Conservation (phyloP, 2,888 invertebrate species). For the Yponomeuta malinellus region DNA sequence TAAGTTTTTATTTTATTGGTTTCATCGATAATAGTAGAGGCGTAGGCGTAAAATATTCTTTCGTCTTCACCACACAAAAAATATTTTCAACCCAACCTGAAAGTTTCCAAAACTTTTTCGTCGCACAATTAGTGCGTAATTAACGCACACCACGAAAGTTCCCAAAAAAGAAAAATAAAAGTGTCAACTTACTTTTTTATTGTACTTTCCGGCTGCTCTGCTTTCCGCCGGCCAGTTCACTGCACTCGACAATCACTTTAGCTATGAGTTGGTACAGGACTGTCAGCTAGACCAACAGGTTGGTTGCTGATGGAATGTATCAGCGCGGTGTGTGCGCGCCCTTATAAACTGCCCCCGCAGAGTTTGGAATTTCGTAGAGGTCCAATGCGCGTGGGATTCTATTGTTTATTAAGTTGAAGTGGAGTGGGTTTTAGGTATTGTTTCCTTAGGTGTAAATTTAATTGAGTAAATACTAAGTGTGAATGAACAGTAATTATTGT, state of each 20-base stretch:
- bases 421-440: too few relatives aligned
- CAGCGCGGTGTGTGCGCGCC: constrained; percentile 28
- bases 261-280: background rate
- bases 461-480: too few relatives aligned
- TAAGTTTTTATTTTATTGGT: too few relatives aligned
- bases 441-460: too few relatives aligned
- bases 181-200: background rate
- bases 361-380: constrained; percentile 32
- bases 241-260: background rate
- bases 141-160: background rate
- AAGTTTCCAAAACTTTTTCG: background rate
- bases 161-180: background rate
- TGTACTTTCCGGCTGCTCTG: background rate
- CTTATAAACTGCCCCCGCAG: constrained; percentile 60
- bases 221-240: background rate
- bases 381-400: constrained; percentile 43
- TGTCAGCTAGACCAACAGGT: constrained; percentile 7
- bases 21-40: too few relatives aligned
- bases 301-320: constrained; percentile 9
- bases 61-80: too few relatives aligned
- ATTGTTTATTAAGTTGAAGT: constrained; percentile 7
- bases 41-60: too few relatives aligned
- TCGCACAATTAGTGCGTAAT: background rate
- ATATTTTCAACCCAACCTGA: too few relatives aligned
- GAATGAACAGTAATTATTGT: too few relatives aligned